A percentile compares a stretch with the other conserved stretches of the same genome.
Evolutionary conservation across 2,113 vertebrate genomes (phyloP).

Genomic region (Dasyurus viverrinus): DNA sequence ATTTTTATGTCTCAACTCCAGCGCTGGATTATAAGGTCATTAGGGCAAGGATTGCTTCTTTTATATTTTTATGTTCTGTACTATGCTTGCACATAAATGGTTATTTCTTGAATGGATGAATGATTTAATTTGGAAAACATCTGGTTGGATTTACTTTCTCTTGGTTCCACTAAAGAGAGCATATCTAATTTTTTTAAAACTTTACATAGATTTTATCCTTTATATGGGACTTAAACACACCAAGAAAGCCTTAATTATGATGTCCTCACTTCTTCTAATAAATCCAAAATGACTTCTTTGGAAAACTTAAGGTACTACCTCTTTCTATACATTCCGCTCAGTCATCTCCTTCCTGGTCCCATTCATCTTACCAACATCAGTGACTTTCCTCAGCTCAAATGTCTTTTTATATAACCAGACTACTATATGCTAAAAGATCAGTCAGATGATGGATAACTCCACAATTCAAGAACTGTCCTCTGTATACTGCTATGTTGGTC

Average conservation of each 20-base stretch:
- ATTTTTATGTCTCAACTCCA: neutral
- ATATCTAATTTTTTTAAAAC: neutral
- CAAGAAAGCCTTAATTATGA: neutral
- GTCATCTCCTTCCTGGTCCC: neutral
- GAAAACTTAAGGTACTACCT: neutral
- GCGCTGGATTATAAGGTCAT: neutral
- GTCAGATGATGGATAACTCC: neutral
- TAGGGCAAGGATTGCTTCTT: neutral
- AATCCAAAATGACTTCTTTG: neutral
- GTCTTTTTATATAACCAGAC: neutral
- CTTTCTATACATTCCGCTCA: neutral
- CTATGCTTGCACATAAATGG: neutral
- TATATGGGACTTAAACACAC: neutral
- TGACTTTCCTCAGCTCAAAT: neutral
- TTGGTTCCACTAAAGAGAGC: neutral
- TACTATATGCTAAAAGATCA: neutral
- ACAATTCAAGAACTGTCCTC: constrained; percentile 11
- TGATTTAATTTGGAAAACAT: neutral
- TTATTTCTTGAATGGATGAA: neutral
- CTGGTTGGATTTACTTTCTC: neutral
- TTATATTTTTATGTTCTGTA: neutral
- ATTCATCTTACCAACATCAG: neutral
- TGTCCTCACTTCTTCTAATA: neutral
- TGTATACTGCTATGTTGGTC: neutral
- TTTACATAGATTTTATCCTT: neutral